Conservation (phyloP, 1,140 invertebrate species). For the Notospermus geniculatus region DNA sequence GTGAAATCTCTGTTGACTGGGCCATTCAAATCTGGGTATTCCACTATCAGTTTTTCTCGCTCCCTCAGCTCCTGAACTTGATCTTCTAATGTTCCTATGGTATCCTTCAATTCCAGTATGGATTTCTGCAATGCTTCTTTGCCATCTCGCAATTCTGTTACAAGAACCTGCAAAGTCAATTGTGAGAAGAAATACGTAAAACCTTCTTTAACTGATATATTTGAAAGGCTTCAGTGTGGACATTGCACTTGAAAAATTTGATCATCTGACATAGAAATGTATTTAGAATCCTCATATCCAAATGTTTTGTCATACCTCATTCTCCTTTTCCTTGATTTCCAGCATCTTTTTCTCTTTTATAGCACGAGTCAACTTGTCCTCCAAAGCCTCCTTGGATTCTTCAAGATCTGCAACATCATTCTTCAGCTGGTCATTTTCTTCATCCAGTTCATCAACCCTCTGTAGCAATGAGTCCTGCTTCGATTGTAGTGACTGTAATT, state of each 20-base stretch:
- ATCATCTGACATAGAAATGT: no score
- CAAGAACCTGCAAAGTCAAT: slow-evolving; percentile 29
- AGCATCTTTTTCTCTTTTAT: slow-evolving; percentile 13
- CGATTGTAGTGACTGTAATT: slow-evolving; percentile 39
- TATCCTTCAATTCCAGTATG: slow-evolving; percentile 29
- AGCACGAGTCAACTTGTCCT: slow-evolving; percentile 28
- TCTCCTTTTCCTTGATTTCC: slow-evolving; percentile 31
- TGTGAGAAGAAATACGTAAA: no score
- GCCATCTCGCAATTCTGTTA: slow-evolving; percentile 32
- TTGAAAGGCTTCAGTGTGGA: no score
- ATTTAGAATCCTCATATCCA: no score
- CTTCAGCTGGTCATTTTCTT: slow-evolving; percentile 44
- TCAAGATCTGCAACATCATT: slow-evolving; percentile 40
- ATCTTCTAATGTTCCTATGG: slow-evolving; percentile 29
- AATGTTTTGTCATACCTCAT: slow-evolving; percentile 31
- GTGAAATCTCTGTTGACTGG: slow-evolving; percentile 44
- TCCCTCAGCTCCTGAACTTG: slow-evolving; percentile 41
- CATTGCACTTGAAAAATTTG: no score
- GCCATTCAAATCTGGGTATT: slow-evolving; percentile 53
- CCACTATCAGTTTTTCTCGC: slow-evolving; percentile 43
- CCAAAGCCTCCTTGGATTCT: slow-evolving; percentile 40
- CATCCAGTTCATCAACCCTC: slow-evolving; percentile 38
- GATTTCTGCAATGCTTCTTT: slow-evolving; percentile 38
- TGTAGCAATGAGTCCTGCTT: slow-evolving; percentile 45
- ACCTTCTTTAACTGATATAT: no score